Percentiles rank a stretch among this genome's conserved stretches.
These are phyloP conservation scores for Aix galericulata DNA, from an alignment of 2,113 vertebrate species.

Conservation along the genomic window DNA sequence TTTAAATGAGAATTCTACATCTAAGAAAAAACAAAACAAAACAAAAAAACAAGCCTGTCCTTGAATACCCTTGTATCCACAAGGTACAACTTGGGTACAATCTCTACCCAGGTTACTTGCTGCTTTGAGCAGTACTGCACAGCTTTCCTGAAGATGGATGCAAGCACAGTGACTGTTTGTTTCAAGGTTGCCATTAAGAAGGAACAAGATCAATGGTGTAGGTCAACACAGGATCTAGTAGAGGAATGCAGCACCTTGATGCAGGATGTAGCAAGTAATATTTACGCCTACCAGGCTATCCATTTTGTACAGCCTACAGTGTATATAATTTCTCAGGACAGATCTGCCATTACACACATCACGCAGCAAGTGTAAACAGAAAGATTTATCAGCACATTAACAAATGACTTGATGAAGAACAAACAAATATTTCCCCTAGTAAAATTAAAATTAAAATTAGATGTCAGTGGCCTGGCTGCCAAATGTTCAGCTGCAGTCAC, in stretches of 20 bases:
- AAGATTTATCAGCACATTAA: neutral
- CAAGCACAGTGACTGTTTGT: neutral
- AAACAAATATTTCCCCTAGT: neutral
- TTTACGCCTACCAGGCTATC: neutral
- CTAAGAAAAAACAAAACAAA: neutral
- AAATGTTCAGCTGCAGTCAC: neutral
- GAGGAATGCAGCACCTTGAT: neutral
- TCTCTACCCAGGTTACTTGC: neutral
- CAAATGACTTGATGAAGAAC: neutral
- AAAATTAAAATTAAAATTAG: slow-evolving; percentile 19
- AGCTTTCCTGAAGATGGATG: neutral
- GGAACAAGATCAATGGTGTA: neutral
- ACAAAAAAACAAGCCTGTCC: neutral
- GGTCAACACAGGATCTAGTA: neutral
- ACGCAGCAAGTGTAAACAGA: neutral
- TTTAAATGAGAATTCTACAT: neutral
- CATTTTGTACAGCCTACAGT: neutral
- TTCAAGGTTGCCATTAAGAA: slow-evolving; percentile 34
- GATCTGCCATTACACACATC: neutral
- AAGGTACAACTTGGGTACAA: neutral
- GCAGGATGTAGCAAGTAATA: neutral
- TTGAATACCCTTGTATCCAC: neutral
- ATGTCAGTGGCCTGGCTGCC: neutral
- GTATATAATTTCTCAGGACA: slow-evolving; percentile 13
- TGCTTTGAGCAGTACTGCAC: neutral